Evolutionary conservation across 2,797 vertebrate species (phyloP).

Genomic region (Varecia variegata): DNA sequence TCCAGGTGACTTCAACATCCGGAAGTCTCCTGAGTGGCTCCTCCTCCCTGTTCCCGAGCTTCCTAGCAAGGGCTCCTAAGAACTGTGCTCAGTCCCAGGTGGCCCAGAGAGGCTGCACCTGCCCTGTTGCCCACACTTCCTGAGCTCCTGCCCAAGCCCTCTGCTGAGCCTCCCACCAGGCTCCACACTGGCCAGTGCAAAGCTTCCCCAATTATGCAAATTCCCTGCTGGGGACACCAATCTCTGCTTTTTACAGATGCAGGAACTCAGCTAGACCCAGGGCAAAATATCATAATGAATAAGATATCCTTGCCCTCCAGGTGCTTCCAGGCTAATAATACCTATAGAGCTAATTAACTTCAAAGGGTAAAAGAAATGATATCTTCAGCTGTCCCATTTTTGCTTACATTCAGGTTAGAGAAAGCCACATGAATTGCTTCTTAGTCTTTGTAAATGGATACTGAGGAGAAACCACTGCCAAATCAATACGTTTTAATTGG

Average conservation of each 20-base stretch:
- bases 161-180: neutral
- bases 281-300: constrained; percentile 41
- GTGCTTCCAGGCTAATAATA: constrained; percentile 55
- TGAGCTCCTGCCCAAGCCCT: neutral
- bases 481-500: constrained; percentile 78
- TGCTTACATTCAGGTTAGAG: constrained; percentile 55
- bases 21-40: neutral
- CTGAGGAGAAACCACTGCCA: constrained; percentile 61
- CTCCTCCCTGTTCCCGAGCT: neutral
- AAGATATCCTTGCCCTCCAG: constrained; percentile 59
- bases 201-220: neutral
- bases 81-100: neutral
- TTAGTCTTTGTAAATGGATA: constrained; percentile 55
- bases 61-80: neutral
- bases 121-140: neutral
- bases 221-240: neutral
- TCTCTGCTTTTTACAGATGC: neutral
- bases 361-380: constrained; percentile 20
- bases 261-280: constrained; percentile 23
- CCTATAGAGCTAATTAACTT: constrained; percentile 69
- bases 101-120: neutral
- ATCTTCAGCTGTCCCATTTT: constrained; percentile 47
- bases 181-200: neutral
- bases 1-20: neutral
- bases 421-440: constrained; percentile 44